A percentile compares a stretch with the other conserved stretches of the same genome.
Evolutionary conservation across 2,888 invertebrate genomes (phyloP).

Genomic region (Ischnus inquisitorius): DNA sequence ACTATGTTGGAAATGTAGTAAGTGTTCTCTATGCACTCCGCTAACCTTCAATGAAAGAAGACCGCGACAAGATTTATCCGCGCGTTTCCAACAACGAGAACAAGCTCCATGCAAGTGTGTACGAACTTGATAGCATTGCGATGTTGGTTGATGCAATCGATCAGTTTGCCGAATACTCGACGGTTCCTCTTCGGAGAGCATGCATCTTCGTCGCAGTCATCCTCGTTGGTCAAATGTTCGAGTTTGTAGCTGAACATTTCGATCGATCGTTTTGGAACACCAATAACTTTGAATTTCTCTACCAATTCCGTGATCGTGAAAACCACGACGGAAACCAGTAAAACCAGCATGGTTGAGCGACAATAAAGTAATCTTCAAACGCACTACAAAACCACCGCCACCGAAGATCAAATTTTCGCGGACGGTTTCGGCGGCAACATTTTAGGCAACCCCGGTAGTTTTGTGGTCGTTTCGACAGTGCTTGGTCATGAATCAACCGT

Average conservation of each 20-base stretch:
- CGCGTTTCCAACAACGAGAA: too few relatives aligned
- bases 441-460: too few relatives aligned
- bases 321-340: too few relatives aligned
- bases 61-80: background rate
- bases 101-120: too few relatives aligned
- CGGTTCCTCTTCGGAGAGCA: constrained; percentile 14
- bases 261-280: background rate
- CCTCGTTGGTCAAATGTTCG: constrained; percentile 37
- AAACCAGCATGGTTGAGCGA: too few relatives aligned
- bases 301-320: too few relatives aligned
- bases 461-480: too few relatives aligned
- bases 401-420: too few relatives aligned
- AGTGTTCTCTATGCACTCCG: constrained; percentile 58
- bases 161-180: constrained; percentile 27
- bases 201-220: constrained; percentile 17
- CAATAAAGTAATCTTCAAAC: too few relatives aligned
- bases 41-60: constrained; percentile 44
- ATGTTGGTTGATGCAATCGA: constrained; percentile 53
- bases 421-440: too few relatives aligned
- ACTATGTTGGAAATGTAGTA: constrained; percentile 59
- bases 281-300: background rate
- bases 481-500: too few relatives aligned
- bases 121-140: constrained; percentile 61
- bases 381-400: too few relatives aligned
- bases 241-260: constrained; percentile 29